Percentiles rank a stretch among this genome's conserved stretches.
These are phyloP conservation scores for Microcebus murinus DNA, from an alignment of 2,113 vertebrate species.

Conservation along the genomic window DNA sequence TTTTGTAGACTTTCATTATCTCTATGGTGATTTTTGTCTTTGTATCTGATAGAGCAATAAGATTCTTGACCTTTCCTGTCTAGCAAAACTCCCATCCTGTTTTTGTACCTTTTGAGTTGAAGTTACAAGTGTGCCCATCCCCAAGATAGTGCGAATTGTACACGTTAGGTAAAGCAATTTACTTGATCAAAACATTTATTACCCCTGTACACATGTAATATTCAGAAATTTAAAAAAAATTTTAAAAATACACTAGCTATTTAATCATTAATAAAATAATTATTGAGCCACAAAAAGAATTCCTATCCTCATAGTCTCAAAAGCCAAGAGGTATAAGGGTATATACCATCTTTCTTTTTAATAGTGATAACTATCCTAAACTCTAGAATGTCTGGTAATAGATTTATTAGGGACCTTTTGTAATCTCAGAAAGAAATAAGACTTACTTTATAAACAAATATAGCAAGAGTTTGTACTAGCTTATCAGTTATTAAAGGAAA, in stretches of 20 bases:
- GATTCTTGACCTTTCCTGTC: not conserved
- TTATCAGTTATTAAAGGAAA: not conserved
- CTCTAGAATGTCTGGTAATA: not conserved
- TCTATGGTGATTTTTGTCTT: not conserved
- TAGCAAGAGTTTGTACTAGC: not conserved
- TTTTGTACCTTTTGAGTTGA: too few relatives aligned
- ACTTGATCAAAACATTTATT: too few relatives aligned
- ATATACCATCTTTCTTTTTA: not conserved
- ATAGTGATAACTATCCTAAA: not conserved
- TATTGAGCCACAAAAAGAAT: too few relatives aligned
- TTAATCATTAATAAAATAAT: too few relatives aligned
- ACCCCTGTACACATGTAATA: too few relatives aligned
- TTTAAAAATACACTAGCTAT: too few relatives aligned
- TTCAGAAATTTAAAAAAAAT: too few relatives aligned
- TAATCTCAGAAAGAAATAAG: not conserved
- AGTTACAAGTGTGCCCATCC: too few relatives aligned
- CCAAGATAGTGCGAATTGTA: too few relatives aligned
- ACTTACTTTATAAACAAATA: not conserved
- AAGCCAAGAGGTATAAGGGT: not conserved
- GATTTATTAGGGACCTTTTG: not conserved
- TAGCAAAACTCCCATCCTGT: not conserved
- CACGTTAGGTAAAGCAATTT: too few relatives aligned
- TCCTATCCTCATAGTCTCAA: not conserved
- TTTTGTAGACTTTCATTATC: not conserved
- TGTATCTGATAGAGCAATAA: not conserved